Percentiles rank a stretch among this genome's conserved stretches.
Conservation (phyloP, 2,113 vertebrate genomes). For the Oceanites oceanicus region DNA sequence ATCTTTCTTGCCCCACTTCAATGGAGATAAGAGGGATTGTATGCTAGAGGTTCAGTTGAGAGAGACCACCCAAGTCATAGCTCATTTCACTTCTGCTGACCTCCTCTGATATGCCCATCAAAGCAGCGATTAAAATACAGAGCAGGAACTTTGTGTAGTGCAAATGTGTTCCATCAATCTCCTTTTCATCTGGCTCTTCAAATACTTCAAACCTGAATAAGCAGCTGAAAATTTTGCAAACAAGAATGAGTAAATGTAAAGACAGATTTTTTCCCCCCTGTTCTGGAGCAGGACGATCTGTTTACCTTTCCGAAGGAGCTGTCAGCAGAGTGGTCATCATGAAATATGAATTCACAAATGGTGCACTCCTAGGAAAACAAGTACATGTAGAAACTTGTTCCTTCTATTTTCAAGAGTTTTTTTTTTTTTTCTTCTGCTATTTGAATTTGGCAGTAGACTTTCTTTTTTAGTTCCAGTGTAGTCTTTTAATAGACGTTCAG, state of each 20-base stretch:
- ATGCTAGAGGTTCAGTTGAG: constrained; percentile 2
- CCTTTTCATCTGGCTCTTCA: constrained; percentile 61
- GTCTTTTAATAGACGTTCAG: not conserved
- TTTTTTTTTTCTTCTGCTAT: not conserved
- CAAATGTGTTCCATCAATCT: constrained; percentile 53
- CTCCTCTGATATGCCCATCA: constrained; percentile 48
- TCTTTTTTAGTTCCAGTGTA: not conserved
- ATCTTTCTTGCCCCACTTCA: constrained; percentile 44
- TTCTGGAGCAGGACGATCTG: constrained; percentile 51
- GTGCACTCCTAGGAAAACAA: constrained; percentile 17
- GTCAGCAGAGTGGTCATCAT: constrained; percentile 54
- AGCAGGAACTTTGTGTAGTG: not conserved
- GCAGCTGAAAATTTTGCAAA: constrained; percentile 66
- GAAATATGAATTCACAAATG: constrained; percentile 56
- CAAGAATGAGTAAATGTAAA: constrained; percentile 55
- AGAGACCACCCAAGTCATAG: constrained; percentile 66
- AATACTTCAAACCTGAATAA: constrained; percentile 54
- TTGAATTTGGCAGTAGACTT: constrained; percentile 20
- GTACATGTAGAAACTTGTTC: not conserved
- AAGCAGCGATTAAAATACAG: constrained; percentile 39
- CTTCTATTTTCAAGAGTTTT: not conserved
- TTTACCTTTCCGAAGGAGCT: constrained; percentile 68
- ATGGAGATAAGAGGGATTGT: constrained; percentile 51
- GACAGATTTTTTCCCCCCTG: not conserved
- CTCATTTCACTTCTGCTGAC: constrained; percentile 50